These are phyloP conservation scores for Xylota sylvarum DNA, from an alignment of 2,888 invertebrate genomes.

Conservation along the genomic window DNA sequence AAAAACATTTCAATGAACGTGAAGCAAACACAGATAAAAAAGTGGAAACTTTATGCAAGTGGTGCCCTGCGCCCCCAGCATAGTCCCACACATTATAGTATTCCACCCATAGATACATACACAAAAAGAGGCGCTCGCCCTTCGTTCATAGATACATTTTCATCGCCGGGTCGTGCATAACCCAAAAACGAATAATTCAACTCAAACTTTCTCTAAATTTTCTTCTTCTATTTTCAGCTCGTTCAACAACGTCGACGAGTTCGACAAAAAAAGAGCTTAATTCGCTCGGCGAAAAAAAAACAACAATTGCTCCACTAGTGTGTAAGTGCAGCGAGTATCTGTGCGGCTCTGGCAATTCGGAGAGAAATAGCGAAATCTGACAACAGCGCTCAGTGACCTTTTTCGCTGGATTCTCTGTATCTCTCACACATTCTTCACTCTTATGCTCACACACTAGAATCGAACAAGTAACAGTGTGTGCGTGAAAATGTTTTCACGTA, in stretches of 20 bases:
- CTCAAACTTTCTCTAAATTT: conserved; percentile 69
- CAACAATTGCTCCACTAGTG: conserved; percentile 39
- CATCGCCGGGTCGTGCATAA: conserved; percentile 31
- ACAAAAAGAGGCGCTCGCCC: conserved; percentile 13
- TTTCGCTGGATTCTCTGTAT: conserved; percentile 39
- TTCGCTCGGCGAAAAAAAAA: conserved; percentile 70
- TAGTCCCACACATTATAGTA: conserved; percentile 16
- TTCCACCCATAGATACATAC: conserved; percentile 24
- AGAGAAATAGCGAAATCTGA: conserved; percentile 37
- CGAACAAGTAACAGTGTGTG: conserved; percentile 1
- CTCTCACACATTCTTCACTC: conserved; percentile 23
- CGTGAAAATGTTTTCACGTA: conserved; percentile 59
- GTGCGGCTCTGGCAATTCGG: neutral
- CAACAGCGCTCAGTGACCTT: conserved; percentile 71
- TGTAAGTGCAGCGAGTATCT: conserved; percentile 24
- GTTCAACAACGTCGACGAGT: conserved; percentile 12
- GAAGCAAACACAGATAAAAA: conserved; percentile 37
- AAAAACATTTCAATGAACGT: conserved; percentile 13
- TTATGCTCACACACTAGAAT: neutral
- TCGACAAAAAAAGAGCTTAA: conserved; percentile 61
- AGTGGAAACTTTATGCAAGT: conserved; percentile 57
- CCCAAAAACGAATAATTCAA: conserved; percentile 43
- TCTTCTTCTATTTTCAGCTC: conserved; percentile 58
- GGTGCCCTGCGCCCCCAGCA: conserved; percentile 51
- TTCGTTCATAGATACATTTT: conserved; percentile 10